Conservation (phyloP, 2,888 invertebrate species). For the Marasmarcha lunaedactyla region DNA sequence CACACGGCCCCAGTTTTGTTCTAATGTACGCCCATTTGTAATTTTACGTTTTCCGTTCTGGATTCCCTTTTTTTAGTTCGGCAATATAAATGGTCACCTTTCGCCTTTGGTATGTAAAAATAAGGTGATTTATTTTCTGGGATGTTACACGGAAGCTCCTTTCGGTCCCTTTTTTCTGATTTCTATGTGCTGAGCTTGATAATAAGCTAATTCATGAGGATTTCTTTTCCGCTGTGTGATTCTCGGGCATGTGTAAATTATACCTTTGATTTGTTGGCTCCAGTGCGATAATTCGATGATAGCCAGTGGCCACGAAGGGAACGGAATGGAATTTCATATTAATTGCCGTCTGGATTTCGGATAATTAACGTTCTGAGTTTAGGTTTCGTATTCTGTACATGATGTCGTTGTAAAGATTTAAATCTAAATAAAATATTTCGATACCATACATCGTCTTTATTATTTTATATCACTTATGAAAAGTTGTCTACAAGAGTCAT, state of each 20-base stretch:
- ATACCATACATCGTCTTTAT: no score
- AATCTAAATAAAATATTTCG: no score
- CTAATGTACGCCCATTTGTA: constrained; percentile 62
- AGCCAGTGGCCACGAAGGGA: no score
- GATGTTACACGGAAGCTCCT: constrained; percentile 34
- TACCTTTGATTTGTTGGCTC: constrained; percentile 6
- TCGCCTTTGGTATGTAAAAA: constrained; percentile 42
- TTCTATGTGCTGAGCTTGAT: constrained; percentile 6
- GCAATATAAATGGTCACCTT: constrained; percentile 40
- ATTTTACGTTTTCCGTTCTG: constrained; percentile 45
- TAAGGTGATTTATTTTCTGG: constrained; percentile 16
- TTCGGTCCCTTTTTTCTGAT: constrained; percentile 18
- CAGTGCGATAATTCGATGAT: constrained; percentile 12
- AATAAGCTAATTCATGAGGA: background rate
- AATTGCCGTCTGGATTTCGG: no score
- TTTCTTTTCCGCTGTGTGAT: background rate
- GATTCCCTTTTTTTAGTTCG: constrained; percentile 34
- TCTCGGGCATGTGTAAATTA: no score
- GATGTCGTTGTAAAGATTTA: no score
- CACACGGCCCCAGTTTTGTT: constrained; percentile 47
- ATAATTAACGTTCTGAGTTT: no score
- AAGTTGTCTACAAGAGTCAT: no score
- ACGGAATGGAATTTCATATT: no score
- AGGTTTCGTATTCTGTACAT: no score
- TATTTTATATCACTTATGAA: no score